phyloP scores from a whole-genome alignment of 2,113 vertebrate genomes.

The Pseudopodoces humilis region DNA sequence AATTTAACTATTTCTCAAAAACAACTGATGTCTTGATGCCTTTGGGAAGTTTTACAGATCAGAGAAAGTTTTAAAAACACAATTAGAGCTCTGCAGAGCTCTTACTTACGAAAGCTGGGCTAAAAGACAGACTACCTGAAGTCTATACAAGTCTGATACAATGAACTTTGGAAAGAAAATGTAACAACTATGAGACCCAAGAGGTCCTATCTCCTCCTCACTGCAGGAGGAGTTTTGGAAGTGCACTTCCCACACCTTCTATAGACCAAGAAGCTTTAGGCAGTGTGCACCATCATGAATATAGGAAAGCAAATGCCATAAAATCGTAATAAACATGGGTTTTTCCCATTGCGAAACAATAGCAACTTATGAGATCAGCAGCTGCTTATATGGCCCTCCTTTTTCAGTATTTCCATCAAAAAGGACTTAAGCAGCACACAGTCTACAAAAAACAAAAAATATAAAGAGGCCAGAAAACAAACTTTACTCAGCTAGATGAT shows the following conservation, averaged over 20 bases:
- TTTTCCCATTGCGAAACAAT: background rate
- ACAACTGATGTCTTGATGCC: background rate
- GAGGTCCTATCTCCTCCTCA: background rate
- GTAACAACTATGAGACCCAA: background rate
- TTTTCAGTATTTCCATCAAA: background rate
- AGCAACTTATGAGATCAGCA: background rate
- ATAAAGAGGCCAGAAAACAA: background rate
- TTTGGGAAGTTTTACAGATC: background rate
- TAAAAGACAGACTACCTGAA: background rate
- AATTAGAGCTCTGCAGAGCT: background rate
- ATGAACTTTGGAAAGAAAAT: background rate
- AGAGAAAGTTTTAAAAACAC: background rate
- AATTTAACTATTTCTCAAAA: background rate
- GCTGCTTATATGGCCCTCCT: background rate
- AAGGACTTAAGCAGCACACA: background rate
- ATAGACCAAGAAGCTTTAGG: background rate
- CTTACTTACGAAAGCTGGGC: background rate
- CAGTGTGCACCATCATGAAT: background rate
- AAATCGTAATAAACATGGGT: background rate
- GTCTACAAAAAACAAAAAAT: background rate
- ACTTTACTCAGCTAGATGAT: background rate
- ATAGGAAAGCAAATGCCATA: background rate
- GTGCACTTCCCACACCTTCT: background rate
- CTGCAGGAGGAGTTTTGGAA: background rate
- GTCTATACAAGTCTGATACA: background rate